Evolutionary conservation across 2,113 vertebrate genomes (phyloP).

Genomic region (Phodopus roborovskii): DNA sequence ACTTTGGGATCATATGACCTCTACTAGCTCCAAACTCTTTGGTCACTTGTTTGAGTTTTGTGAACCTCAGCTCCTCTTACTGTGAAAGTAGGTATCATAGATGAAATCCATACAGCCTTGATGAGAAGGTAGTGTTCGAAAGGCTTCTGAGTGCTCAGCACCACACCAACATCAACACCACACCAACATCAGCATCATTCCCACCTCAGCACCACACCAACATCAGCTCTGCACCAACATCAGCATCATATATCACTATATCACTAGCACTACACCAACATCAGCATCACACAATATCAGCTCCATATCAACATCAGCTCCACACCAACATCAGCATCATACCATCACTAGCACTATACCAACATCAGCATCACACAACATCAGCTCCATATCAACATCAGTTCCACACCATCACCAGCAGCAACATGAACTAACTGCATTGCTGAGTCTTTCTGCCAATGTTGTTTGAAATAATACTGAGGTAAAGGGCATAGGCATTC

Average conservation of each 20-base stretch:
- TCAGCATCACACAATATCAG: not conserved
- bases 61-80: not conserved
- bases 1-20: constrained; percentile 1
- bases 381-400: not conserved
- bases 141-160: not conserved
- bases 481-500: not conserved
- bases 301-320: not conserved
- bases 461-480: constrained; percentile 16
- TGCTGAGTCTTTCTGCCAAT: not conserved
- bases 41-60: not conserved
- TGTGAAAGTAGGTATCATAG: not conserved
- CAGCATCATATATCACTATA: not conserved
- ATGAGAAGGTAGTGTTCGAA: not conserved
- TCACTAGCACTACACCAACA: no score
- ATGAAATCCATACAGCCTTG: not conserved
- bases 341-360: not conserved
- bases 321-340: not conserved
- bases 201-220: no score
- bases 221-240: not conserved
- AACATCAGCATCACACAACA: not conserved
- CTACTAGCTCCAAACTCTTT: not conserved
- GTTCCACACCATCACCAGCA: not conserved
- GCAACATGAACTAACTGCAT: not conserved
- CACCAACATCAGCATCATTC: not conserved
- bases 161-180: not conserved